A percentile compares a stretch with the other conserved stretches of the same genome.
These are phyloP conservation scores for Ascaphus truei DNA, from an alignment of 2,113 vertebrate genomes.

Conservation along the genomic window DNA sequence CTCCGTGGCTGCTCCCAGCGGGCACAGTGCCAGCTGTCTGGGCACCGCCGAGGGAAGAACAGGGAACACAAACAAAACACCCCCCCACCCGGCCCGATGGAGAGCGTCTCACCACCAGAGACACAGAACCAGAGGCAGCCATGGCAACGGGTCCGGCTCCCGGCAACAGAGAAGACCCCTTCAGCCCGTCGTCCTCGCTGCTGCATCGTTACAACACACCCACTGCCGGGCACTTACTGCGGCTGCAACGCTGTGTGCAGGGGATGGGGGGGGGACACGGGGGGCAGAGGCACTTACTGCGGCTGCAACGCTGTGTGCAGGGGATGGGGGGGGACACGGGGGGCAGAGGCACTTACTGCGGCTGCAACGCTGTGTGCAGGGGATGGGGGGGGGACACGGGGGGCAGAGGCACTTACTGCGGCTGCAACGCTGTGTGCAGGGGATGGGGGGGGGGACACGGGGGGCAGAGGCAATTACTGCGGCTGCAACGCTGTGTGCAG, in stretches of 20 bases:
- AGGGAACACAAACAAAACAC: constrained; percentile 35
- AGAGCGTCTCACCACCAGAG: constrained; percentile 70
- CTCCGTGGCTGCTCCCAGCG: neutral
- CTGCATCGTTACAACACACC: neutral
- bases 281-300: no score
- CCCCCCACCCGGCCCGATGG: constrained; percentile 62
- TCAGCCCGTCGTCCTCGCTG: neutral
- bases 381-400: neutral
- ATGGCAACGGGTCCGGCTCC: constrained; percentile 72
- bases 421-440: no score
- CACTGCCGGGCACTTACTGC: neutral
- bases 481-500: no score
- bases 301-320: no score
- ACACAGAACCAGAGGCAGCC: constrained; percentile 65
- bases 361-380: no score
- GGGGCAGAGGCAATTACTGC: no score
- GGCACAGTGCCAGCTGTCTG: constrained; percentile 5
- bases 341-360: no score
- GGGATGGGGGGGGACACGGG: neutral
- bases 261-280: neutral
- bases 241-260: neutral
- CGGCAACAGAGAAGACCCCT: constrained; percentile 50
- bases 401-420: no score
- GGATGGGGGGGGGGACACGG: no score
- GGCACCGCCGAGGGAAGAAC: neutral